Conservation (phyloP, 2,113 vertebrate species). For the Dipodomys spectabilis region DNA sequence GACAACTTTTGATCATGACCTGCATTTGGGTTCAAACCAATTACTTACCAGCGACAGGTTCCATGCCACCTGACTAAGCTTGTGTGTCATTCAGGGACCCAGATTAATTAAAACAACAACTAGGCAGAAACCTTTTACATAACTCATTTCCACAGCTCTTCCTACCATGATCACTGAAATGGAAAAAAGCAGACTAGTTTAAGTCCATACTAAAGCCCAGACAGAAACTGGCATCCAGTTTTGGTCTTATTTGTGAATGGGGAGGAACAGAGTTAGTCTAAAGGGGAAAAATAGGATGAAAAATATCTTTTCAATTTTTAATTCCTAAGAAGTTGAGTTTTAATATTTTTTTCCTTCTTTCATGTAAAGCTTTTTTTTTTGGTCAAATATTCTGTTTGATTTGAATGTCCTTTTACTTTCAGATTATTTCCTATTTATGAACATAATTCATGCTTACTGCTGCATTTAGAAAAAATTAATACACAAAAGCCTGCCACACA, state of each 20-base stretch:
- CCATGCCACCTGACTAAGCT: conserved; percentile 68
- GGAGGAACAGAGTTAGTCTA: background rate
- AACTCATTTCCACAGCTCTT: conserved; percentile 69
- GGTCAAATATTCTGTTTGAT: background rate
- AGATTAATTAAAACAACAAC: conserved; percentile 82
- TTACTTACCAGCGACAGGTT: conserved; percentile 80
- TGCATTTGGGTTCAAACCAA: conserved; percentile 76
- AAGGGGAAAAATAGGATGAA: background rate
- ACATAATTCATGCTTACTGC: background rate
- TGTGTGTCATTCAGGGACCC: conserved; percentile 73
- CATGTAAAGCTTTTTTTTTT: background rate
- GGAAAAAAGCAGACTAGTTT: conserved; percentile 42
- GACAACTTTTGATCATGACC: conserved; percentile 78
- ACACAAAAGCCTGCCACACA: background rate
- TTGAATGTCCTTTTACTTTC: background rate
- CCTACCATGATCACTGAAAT: conserved; percentile 58
- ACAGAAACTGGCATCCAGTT: background rate
- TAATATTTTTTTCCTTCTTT: background rate
- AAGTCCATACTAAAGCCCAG: background rate
- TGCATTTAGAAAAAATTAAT: background rate
- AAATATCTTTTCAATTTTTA: background rate
- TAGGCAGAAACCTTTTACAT: conserved; percentile 64
- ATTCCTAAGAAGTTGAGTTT: background rate
- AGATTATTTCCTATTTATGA: conserved; percentile 19
- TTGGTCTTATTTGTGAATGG: background rate